Conservation (phyloP, 2,888 invertebrate genomes). For the Camponotus fellah region DNA sequence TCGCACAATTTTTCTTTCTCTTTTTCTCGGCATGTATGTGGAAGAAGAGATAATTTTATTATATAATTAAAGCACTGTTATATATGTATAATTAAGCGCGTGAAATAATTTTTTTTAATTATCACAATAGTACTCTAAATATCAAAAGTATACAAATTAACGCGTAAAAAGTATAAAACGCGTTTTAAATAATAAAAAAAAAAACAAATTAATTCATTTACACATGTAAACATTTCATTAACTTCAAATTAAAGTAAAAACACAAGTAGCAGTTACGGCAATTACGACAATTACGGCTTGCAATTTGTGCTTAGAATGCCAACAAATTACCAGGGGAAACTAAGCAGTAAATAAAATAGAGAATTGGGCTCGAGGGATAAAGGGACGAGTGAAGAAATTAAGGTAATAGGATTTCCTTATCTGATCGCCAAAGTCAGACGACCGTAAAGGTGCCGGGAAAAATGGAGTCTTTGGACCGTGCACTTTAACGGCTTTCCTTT, state of each 20-base stretch:
- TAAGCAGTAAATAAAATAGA: conserved; percentile 15
- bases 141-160: not conserved
- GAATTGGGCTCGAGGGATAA: conserved; percentile 21
- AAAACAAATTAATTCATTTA: not conserved
- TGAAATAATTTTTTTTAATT: not conserved
- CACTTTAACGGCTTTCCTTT: conserved; percentile 47
- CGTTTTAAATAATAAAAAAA: too few relatives aligned
- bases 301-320: not conserved
- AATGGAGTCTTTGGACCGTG: conserved; percentile 38
- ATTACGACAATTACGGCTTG: not conserved
- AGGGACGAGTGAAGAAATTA: conserved; percentile 62
- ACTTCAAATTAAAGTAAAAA: not conserved
- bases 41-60: conserved; percentile 8
- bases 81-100: not conserved
- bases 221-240: not conserved
- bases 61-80: conserved; percentile 34
- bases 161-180: not conserved
- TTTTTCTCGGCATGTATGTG: not conserved
- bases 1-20: not conserved
- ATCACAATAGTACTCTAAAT: not conserved
- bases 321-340: conserved; percentile 17
- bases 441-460: conserved; percentile 56
- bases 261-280: not conserved
- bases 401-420: conserved; percentile 67
- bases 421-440: conserved; percentile 65